A percentile compares a stretch with the other conserved stretches of the same genome.
Conservation (phyloP, 2,888 invertebrate species). For the Drosophila infuscata region DNA sequence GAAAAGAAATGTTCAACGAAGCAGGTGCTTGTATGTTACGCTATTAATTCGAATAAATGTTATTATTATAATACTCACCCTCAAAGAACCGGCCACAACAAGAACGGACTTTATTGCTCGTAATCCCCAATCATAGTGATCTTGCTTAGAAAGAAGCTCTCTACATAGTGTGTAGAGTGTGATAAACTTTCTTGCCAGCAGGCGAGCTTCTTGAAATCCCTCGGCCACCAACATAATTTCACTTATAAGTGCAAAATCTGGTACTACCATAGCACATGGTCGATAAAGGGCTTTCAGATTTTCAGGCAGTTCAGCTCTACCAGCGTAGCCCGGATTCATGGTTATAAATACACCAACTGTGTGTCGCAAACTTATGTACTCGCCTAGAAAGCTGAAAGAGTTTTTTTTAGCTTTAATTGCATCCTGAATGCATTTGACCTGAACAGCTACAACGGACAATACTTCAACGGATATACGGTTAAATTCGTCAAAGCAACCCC, state of each 20-base stretch:
- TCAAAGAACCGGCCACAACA: slow-evolving; percentile 96
- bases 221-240: slow-evolving; percentile 99
- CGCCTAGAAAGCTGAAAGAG: slow-evolving; percentile 94
- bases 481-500: slow-evolving; percentile 99
- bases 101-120: slow-evolving; percentile 97
- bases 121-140: slow-evolving; percentile 98
- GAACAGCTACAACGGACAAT: slow-evolving; percentile 97
- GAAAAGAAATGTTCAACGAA: too few species aligned
- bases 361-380: slow-evolving; percentile 89
- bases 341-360: slow-evolving; percentile 97
- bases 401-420: slow-evolving; percentile 93
- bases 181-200: slow-evolving; percentile 96
- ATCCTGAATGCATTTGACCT: slow-evolving; percentile 94
- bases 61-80: slow-evolving; percentile 86
- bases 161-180: slow-evolving; percentile 95
- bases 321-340: slow-evolving; percentile 98
- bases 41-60: too few species aligned
- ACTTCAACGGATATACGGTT: slow-evolving; percentile 98
- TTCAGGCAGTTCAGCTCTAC: slow-evolving; percentile 95
- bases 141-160: slow-evolving; percentile 96
- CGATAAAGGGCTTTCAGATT: slow-evolving; percentile 91
- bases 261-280: slow-evolving; percentile 98
- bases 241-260: slow-evolving; percentile 97
- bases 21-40: too few species aligned
- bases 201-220: slow-evolving; percentile 97